A percentile compares a stretch with the other conserved stretches of the same genome.
Conservation (phyloP, 2,797 vertebrate genomes). For the Syndactyla subalaris region DNA sequence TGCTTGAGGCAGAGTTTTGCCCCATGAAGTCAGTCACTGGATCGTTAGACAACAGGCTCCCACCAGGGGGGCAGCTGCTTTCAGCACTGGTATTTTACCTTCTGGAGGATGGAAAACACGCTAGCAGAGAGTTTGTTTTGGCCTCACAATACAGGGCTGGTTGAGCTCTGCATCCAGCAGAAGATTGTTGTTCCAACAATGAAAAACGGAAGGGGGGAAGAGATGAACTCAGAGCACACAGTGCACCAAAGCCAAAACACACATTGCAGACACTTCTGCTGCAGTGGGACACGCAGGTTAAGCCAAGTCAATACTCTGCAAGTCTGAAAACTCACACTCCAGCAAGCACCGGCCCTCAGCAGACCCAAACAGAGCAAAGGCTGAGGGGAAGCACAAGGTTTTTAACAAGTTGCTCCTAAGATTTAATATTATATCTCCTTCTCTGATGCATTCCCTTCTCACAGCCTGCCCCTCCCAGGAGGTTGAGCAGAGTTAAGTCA, state of each 20-base stretch:
- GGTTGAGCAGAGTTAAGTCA: background rate
- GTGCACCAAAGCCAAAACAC: constrained; percentile 51
- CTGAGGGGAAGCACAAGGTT: background rate
- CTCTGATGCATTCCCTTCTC: background rate
- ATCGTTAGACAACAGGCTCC: constrained; percentile 10
- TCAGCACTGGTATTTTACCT: constrained; percentile 5
- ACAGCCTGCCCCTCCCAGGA: background rate
- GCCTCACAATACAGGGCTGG: constrained; percentile 13
- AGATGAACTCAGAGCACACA: constrained; percentile 14
- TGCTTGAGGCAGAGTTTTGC: background rate
- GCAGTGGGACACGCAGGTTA: background rate
- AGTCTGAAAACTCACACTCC: background rate
- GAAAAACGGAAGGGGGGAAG: constrained; percentile 43
- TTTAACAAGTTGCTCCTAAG: background rate
- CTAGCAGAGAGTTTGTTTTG: constrained; percentile 47
- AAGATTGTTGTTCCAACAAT: constrained; percentile 60
- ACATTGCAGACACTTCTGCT: constrained; percentile 39
- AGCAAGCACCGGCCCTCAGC: background rate
- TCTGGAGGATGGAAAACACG: background rate
- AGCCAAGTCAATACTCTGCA: background rate
- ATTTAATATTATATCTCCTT: background rate
- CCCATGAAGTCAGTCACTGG: background rate
- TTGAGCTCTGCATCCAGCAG: background rate
- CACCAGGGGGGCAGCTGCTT: constrained; percentile 6
- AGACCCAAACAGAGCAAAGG: background rate